Evolutionary conservation across 2,113 vertebrate genomes (phyloP).

Genomic region (Aptenodytes patagonicus): DNA sequence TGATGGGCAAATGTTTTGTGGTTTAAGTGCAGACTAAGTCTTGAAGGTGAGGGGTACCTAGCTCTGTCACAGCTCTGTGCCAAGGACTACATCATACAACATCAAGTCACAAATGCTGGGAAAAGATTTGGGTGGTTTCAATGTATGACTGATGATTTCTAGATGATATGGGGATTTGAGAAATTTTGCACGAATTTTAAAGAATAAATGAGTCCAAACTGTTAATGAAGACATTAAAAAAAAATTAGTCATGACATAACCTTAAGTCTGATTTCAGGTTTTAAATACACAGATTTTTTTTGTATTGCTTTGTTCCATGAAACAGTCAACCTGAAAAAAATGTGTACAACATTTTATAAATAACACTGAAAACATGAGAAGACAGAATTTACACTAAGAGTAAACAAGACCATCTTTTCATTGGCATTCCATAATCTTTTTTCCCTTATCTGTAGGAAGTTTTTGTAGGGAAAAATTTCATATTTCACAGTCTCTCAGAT

Average conservation of each 20-base stretch:
- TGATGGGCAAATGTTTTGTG: not conserved
- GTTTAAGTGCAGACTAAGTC: not conserved
- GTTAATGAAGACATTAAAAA: not conserved
- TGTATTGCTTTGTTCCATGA: not conserved
- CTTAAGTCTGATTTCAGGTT: not conserved
- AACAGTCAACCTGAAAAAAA: not conserved
- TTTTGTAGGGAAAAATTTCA: not conserved
- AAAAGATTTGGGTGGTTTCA: not conserved
- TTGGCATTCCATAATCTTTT: fast-evolving
- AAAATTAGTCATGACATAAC: not conserved
- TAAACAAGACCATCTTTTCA: not conserved
- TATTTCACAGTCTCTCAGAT: not conserved
- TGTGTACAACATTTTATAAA: not conserved
- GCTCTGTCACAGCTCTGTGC: not conserved
- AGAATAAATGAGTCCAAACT: not conserved
- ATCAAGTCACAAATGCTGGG: fast-evolving
- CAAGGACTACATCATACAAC: not conserved
- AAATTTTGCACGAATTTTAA: not conserved
- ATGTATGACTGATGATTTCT: not conserved
- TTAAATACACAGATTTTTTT: not conserved
- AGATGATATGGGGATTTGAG: not conserved
- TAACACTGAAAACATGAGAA: not conserved
- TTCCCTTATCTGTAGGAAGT: not conserved
- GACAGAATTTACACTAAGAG: not conserved
- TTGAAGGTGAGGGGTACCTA: not conserved